Percentiles rank a stretch among this genome's conserved stretches.
Evolutionary conservation across 2,888 invertebrate species (phyloP).

Genomic region (Gari tellinella): DNA sequence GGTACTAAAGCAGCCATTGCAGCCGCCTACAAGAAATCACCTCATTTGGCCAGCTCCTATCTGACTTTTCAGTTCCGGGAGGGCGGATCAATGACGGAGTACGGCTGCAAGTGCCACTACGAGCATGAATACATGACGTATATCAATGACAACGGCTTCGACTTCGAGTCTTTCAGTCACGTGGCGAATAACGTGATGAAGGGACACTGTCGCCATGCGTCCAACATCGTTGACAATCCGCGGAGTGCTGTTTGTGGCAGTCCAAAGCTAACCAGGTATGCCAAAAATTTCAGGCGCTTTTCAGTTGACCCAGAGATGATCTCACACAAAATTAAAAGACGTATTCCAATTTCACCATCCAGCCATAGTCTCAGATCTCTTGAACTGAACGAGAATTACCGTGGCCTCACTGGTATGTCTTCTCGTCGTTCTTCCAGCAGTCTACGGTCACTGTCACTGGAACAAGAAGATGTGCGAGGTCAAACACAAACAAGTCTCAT

Average conservation of each 20-base stretch:
- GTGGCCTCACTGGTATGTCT: conserved; percentile 14
- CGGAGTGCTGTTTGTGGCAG: conserved; percentile 4
- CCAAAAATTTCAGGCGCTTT: conserved; percentile 27
- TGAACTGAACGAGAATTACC: conserved; percentile 29
- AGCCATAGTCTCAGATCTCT: conserved; percentile 42
- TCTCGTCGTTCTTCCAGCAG: conserved; percentile 29
- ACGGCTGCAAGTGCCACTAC: conserved; percentile 54
- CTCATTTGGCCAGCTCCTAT: conserved; percentile 42
- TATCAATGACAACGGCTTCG: conserved; percentile 43
- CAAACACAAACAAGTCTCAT: conserved; percentile 54
- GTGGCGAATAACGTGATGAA: conserved; percentile 51
- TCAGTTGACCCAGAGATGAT: conserved; percentile 36
- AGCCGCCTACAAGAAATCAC: conserved; percentile 36
- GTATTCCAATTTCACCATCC: conserved; percentile 27
- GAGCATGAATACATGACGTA: conserved; percentile 61
- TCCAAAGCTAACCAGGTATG: conserved; percentile 10
- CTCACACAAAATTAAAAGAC: conserved; percentile 2
- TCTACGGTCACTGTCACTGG: conserved; percentile 41
- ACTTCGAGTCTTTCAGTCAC: conserved; percentile 55
- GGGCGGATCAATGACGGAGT: conserved; percentile 38
- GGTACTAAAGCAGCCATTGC: conserved; percentile 35
- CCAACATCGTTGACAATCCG: conserved; percentile 7
- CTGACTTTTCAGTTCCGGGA: conserved; percentile 54
- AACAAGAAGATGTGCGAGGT: conserved; percentile 38
- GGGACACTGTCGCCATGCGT: conserved; percentile 48